Conservation (phyloP, 2,113 vertebrate genomes). For the Dendropsophus ebraccatus region DNA sequence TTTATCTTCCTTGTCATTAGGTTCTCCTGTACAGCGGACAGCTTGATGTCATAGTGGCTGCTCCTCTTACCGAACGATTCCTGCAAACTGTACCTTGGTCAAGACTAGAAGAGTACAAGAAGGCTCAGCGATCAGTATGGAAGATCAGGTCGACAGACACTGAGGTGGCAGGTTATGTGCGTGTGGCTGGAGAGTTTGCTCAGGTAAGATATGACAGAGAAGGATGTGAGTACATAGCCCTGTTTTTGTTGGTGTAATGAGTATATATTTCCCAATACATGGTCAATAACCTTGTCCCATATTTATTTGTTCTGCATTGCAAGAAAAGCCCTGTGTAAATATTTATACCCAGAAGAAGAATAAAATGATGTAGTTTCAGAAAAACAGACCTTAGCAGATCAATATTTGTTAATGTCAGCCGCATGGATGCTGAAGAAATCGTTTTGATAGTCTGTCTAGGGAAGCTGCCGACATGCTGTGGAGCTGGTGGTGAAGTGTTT, state of each 20-base stretch:
- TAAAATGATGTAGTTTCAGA: background rate
- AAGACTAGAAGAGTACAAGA: conserved; percentile 72
- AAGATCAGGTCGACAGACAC: conserved; percentile 77
- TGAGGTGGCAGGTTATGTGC: conserved; percentile 85
- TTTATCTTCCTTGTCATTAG: conserved; percentile 60
- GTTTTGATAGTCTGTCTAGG: too few relatives aligned
- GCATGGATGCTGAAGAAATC: too few relatives aligned
- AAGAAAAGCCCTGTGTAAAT: background rate
- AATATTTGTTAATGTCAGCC: too few relatives aligned
- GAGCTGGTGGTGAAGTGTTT: too few relatives aligned
- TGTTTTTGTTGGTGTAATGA: background rate
- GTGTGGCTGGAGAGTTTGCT: conserved; percentile 78
- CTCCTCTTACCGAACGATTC: conserved; percentile 80
- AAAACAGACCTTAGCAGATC: too few relatives aligned
- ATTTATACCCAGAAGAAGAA: background rate
- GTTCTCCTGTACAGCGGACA: conserved; percentile 88
- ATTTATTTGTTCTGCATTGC: background rate
- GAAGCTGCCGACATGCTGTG: too few relatives aligned
- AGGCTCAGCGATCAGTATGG: conserved; percentile 74
- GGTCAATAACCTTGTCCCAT: background rate
- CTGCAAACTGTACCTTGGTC: conserved; percentile 80
- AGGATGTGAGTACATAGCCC: background rate
- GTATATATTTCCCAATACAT: background rate
- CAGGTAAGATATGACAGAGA: conserved; percentile 74
- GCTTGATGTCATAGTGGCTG: conserved; percentile 84